These are phyloP conservation scores for Diprion similis DNA, from an alignment of 1,140 invertebrate species.

Conservation along the genomic window DNA sequence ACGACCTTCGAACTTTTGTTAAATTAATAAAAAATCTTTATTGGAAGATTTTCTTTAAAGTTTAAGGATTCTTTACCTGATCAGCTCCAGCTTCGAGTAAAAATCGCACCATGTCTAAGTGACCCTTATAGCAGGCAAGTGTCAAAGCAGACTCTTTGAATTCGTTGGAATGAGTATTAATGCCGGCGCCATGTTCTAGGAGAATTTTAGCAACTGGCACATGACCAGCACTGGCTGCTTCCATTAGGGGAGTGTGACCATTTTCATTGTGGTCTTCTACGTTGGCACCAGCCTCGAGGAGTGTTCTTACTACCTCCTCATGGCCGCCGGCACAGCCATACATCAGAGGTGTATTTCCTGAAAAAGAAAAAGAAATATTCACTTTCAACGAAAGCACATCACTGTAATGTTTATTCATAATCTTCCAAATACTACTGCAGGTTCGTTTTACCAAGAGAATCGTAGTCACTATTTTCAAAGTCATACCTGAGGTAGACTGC, in stretches of 20 bases:
- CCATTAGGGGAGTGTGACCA: constrained; percentile 98
- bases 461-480: too few relatives aligned
- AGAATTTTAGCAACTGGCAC: constrained; percentile 93
- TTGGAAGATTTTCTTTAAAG: too few relatives aligned
- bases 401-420: constrained; percentile 6
- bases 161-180: constrained; percentile 99
- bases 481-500: constrained; percentile 87
- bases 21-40: too few relatives aligned
- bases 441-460: too few relatives aligned
- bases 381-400: neutral
- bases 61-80: constrained; percentile 62
- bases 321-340: constrained; percentile 97
- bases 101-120: constrained; percentile 97
- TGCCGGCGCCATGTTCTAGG: constrained; percentile 91
- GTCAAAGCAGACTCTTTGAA: constrained; percentile 97
- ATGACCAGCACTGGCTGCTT: constrained; percentile 96
- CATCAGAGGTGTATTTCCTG: constrained; percentile 95
- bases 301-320: constrained; percentile 86
- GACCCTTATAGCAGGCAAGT: constrained; percentile 97
- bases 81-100: constrained; percentile 93
- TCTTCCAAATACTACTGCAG: neutral
- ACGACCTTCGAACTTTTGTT: too few relatives aligned
- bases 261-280: constrained; percentile 99
- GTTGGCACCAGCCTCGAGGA: constrained; percentile 91
- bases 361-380: constrained; percentile 30